Conservation (phyloP, 2,797 vertebrate species). For the Anisognathus igniventris region DNA sequence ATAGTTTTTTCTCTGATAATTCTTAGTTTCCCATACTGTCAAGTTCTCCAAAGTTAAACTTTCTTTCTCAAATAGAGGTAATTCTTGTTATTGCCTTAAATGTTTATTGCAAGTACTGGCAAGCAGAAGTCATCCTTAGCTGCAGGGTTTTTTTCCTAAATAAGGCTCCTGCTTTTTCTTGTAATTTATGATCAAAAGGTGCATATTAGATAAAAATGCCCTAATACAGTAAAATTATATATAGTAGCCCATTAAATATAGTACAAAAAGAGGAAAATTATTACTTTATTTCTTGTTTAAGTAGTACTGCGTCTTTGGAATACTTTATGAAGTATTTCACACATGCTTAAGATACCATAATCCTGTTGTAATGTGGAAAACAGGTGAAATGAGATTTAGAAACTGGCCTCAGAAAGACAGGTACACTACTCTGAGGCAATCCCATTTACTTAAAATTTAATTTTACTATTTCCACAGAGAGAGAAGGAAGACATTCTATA, state of each 20-base stretch:
- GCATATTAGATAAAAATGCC: not conserved
- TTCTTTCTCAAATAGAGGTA: not conserved
- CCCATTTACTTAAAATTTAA: slow-evolving; percentile 5
- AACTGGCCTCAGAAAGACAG: not conserved
- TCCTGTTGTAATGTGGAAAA: not conserved
- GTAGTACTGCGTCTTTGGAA: not conserved
- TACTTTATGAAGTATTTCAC: not conserved
- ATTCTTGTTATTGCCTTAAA: not conserved
- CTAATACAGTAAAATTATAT: not conserved
- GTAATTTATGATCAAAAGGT: not conserved
- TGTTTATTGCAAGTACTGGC: not conserved
- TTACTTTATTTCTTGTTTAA: not conserved
- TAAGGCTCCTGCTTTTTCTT: not conserved
- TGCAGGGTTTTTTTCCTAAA: not conserved
- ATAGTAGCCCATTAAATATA: not conserved
- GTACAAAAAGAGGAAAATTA: not conserved
- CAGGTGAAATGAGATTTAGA: not conserved
- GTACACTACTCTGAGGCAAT: not conserved
- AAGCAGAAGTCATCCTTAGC: not conserved
- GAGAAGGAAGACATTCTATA: not conserved
- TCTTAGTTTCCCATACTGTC: not conserved
- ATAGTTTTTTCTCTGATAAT: not conserved
- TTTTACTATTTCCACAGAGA: not conserved
- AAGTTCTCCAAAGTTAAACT: not conserved
- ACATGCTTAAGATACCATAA: not conserved